Percentiles rank a stretch among this genome's conserved stretches.
Conservation (phyloP, 1,140 invertebrate genomes). For the Papilio machaon region DNA sequence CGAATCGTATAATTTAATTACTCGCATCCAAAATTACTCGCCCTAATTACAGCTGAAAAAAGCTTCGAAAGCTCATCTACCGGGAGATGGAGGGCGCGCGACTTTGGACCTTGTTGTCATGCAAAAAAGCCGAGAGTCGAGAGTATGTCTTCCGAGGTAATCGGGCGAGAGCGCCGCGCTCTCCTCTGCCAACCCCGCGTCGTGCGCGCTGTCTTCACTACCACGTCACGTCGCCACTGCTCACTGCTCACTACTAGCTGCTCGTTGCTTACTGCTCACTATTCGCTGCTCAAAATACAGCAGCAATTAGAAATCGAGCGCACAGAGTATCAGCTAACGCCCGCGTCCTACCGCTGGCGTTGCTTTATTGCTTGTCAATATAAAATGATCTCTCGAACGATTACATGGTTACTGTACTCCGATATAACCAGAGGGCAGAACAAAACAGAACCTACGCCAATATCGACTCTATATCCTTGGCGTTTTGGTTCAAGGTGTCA, state of each 20-base stretch:
- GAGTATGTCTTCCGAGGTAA: neutral
- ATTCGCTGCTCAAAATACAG: neutral
- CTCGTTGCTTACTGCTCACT: no score
- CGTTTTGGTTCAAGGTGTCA: neutral
- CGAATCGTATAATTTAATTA: conserved; percentile 37
- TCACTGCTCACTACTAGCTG: no score
- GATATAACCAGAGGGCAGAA: no score
- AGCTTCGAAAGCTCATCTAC: conserved; percentile 21
- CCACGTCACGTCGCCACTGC: neutral
- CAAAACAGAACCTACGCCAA: neutral
- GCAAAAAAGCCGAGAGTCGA: neutral
- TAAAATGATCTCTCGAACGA: no score
- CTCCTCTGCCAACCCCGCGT: conserved; percentile 12
- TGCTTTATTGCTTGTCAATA: no score
- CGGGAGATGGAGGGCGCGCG: neutral
- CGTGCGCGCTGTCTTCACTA: neutral
- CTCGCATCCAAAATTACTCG: conserved; percentile 27
- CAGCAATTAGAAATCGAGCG: neutral
- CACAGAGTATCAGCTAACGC: neutral
- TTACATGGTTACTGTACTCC: no score
- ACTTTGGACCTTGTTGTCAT: neutral
- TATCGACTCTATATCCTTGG: neutral
- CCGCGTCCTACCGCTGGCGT: neutral
- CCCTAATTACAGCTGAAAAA: conserved; percentile 31
- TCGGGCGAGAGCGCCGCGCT: neutral